Conservation (phyloP, 2,797 vertebrate species). For the Babyrousa celebensis region DNA sequence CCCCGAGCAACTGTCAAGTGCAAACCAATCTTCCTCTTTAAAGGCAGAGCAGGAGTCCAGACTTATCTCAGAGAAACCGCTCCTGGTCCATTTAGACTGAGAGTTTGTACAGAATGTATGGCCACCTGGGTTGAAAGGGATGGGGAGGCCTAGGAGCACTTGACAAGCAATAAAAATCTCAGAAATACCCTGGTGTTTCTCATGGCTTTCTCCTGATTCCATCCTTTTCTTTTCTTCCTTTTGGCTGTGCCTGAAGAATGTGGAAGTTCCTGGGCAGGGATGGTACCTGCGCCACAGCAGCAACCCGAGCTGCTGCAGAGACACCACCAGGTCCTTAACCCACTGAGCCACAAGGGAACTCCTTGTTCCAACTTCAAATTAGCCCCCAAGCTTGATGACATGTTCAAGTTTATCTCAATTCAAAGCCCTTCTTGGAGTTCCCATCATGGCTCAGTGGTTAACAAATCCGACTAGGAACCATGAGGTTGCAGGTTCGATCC, state of each 20-base stretch:
- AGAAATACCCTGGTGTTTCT: neutral
- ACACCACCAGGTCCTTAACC: too few relatives aligned
- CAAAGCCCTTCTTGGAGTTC: neutral
- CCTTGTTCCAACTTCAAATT: neutral
- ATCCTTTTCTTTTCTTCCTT: too few relatives aligned
- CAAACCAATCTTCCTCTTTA: neutral
- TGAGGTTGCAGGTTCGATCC: too few relatives aligned
- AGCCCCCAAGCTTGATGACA: neutral
- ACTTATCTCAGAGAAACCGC: neutral
- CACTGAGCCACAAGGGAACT: too few relatives aligned
- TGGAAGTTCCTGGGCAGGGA: too few relatives aligned
- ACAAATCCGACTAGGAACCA: too few relatives aligned
- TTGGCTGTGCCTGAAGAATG: too few relatives aligned
- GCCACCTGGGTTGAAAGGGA: neutral
- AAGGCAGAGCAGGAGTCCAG: neutral
- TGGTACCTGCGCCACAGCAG: too few relatives aligned
- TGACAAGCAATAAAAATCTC: neutral
- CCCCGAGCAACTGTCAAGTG: neutral
- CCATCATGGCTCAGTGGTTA: too few relatives aligned
- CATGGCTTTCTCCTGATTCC: neutral
- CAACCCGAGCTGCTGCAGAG: too few relatives aligned
- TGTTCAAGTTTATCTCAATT: neutral
- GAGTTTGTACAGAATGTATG: fast-evolving
- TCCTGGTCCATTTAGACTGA: neutral
- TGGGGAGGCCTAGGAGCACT: fast-evolving